Base-by-base conservation (phyloP, 2,113 vertebrate genomes). In the Podocnemis expansa region DNA sequence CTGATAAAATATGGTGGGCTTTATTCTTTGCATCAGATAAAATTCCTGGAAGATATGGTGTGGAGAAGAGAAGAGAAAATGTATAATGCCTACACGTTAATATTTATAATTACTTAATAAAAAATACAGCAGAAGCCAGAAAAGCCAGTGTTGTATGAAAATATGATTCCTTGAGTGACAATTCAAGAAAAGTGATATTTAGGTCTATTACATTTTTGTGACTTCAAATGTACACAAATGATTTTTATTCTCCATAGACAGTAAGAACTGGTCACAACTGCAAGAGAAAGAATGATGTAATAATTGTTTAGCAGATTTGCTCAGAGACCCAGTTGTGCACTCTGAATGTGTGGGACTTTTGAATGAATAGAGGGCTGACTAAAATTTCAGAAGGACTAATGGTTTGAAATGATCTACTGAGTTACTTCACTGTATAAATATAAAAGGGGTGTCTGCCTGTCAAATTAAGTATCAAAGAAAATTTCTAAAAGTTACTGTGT, bases 401-500 rank as follows among this genome's bases (percentile, higher is more conserved):
- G 24, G 34, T 76, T 85, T 75, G 38, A 87, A 85, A 86, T 87
- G 1, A 90, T 79, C 89, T 82, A 79, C 70, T 52, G 91, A 76
- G 52, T 60, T 55, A 90, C 94, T 95, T 93, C 83, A 49, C 47
- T 90, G 67, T 25, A 81, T 83, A 93, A 96, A 93, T 91, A 91
- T 8, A 85, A 80, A 22, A 60, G 6, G 80, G 67, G 24, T 25
- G 0, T 88, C 1, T 25, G 0, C 85, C 1, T 89, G 78, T 2
- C 17, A 93, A 89, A 90, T 80, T 67, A 80, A 58, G 21, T 31
- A 78, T 78, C 60, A 22, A 78, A 52, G 38, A 25, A 58, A 34
- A 8, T 80, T 85, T 88, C 25, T 80, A 89, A 83, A 86, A 78
- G 10, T 80, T 27, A 80, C 5, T 34, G 54, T 80, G 70, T n/a